phyloP scores from a whole-genome alignment of 2,888 invertebrate species.

The Silvanus unidentatus region DNA sequence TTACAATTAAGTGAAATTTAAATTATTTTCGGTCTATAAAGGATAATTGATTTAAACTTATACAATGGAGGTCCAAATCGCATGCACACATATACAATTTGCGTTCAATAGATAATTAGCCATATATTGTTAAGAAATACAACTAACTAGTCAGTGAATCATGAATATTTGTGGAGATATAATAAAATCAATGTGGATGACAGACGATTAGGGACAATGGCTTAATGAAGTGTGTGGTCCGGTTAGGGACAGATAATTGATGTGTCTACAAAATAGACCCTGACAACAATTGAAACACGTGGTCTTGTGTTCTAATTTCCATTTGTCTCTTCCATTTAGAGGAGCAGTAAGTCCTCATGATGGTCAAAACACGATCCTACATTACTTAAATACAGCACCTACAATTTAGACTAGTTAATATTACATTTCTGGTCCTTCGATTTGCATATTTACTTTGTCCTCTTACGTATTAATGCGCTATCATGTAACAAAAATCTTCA shows the following conservation, averaged over 20 bases:
- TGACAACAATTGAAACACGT: slow-evolving; percentile 7
- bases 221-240: slow-evolving; percentile 22
- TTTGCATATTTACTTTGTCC: neutral
- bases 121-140: slow-evolving; percentile 9
- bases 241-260: slow-evolving; percentile 21
- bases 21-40: too few species aligned
- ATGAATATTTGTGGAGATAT: slow-evolving; percentile 14
- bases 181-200: slow-evolving; percentile 23
- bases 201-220: slow-evolving; percentile 21
- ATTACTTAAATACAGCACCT: neutral
- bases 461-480: too few species aligned
- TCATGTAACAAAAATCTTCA: too few species aligned
- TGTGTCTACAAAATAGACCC: slow-evolving; percentile 17
- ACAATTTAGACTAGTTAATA: neutral
- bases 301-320: slow-evolving; percentile 3
- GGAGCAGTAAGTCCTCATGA: neutral
- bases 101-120: neutral
- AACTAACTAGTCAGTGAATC: slow-evolving; percentile 7
- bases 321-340: slow-evolving; percentile 6
- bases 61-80: too few species aligned
- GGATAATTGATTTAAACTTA: too few species aligned
- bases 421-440: neutral
- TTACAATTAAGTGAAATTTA: too few species aligned
- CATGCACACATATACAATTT: too few species aligned
- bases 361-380: neutral